Evolutionary conservation across 2,113 vertebrate species (phyloP), one percentile per base, ranked within the genome.

Genomic region (Chloroceryle aenea): DNA sequence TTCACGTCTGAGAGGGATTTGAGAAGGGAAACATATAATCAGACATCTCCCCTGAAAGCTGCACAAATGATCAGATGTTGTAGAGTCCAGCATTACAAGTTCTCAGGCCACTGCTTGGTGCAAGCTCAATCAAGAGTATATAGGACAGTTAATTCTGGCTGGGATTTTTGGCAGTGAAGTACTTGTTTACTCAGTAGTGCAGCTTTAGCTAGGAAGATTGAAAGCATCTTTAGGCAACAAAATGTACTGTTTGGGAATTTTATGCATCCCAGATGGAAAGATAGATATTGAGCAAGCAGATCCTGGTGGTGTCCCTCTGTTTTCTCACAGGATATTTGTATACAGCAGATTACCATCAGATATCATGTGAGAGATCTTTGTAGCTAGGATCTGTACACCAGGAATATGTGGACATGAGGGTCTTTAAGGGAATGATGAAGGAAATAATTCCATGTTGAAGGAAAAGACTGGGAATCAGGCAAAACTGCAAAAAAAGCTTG

Each of bases 201-300:
- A 69, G 81, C 36, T 91, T 81, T 42, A 89, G n/a, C 71, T 81
- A 91, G 55, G 69, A 87, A 72, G 80, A 87, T 14, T 92, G 64
- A 94, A 94, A 89, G 52, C n/a, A 75, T 89, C 64, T 79, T 96
- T 85, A 92, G 77, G 56, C 61, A 85, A 93, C 36, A 79, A 87
- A 89, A 43, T 30, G 30, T 59, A 84, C 7, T 47, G n/a, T 56
- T 91, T 52, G 72, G 58, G 74, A 91, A 87, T 91, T 89, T 94
- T 94, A 91, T 95, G 74, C 29, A 20, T 85, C 69, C 94, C 93
- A 96, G 87, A 93, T 95, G 94, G 48, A 89, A 89, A 61, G 36
- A 76, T 72, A 26, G 76, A 84, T 94, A 81, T 87, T 93, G 64
- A 93, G 66, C 62, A 94, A 94, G 52, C 52, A 32, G 38, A 74